Evolutionary conservation across 2,888 invertebrate genomes (phyloP), one percentile per base, ranked within the genome.

Genomic region (Caenorhabditis sp.): DNA sequence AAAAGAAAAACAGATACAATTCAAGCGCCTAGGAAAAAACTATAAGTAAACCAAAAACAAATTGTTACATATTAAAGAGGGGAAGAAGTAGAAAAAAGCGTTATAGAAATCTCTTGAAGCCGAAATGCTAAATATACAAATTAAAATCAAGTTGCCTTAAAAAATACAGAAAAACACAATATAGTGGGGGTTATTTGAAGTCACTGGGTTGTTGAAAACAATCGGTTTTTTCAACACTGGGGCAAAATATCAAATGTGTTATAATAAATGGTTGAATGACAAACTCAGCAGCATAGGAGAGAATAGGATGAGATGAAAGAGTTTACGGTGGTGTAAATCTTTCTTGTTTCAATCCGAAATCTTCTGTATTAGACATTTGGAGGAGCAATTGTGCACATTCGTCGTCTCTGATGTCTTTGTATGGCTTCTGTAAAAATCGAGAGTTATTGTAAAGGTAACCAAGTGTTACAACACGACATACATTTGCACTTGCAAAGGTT

Each of bases 51-150:
- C 36, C 17, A 23, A 38, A 63, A 26, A 14, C 12, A 14, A 71
- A 71, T 71, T 71, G 71, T 71, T 71, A 62, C 71, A 71, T 71
- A 71, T 56, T 67, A 71, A 71, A 71, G 62, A 54, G 61, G 58
- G 62, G 58, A 70, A 70, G 64, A 59, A 43, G 67, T 21, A 10
- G 25, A 12, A 17, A 26, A 25, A 43, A 43, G 43, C 43, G 43
- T 43, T 10, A 43, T 43, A 43, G 43, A 43, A 43, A 43, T 43
- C 43, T 43, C 43, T 43, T 43, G 43, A 43, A 43, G 43, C 43
- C 43, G 43, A 43, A 43, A 43, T 43, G 43, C 43, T 43, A 43
- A 43, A 43, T n/a, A 43, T 43, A n/a, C 14, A 21, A 43, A 43
- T 43, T 17, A 17, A 12, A 43, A 43, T 43, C 43, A 43, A 43